Base-by-base conservation (phyloP, 1,140 invertebrate genomes). In the Episyrphus balteatus region DNA sequence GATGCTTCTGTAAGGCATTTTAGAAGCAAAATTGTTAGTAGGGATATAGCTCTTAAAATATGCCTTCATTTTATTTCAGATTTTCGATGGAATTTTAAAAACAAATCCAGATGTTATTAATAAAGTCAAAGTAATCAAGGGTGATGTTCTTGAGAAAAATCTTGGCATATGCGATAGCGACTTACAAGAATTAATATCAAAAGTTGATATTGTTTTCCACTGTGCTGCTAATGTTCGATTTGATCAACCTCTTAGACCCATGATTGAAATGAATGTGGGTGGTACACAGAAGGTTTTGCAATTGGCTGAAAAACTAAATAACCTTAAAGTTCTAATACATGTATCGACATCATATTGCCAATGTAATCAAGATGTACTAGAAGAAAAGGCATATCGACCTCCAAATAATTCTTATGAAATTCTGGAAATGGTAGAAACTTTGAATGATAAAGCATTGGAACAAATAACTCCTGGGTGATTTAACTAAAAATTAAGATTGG, bases 151-250 rank as follows among this genome's bases (percentile, higher is more conserved):
- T 15, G 69, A 81, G 44, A 80, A 85, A 5, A 79, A 83, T 48
- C 71, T 98, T 32, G 93, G 83, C 2, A 60, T 88, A 3, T 81
- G 76, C 1, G 51, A 74, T 2, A 69, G 74, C 30, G 89, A 88
- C 54, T 71, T 75, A 50, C 52, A 69, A 32, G 57, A 63, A 47
- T 53, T 78, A 17, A 69, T 71, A 42, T 65, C 76, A 11, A 76
- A 82, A 48, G 80, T 89, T 14, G 78, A 82, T 26, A 76, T 92
- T n/a, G 72, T 94, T 1, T 90, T 93, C 69, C 90, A 94, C 59
- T 88, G 85, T 55, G 91, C 92, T n/a, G 92, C 92, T 17, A 92
- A 89, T 58, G 86, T 84, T 49, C 63, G 91, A 38, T 96, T 97
- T 64, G 86, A 95, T 60, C 91, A 93, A 67, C 78, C 77, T 18